These are phyloP conservation scores for Vimba vimba DNA, from an alignment of 2,113 vertebrate genomes.

Conservation along the genomic window DNA sequence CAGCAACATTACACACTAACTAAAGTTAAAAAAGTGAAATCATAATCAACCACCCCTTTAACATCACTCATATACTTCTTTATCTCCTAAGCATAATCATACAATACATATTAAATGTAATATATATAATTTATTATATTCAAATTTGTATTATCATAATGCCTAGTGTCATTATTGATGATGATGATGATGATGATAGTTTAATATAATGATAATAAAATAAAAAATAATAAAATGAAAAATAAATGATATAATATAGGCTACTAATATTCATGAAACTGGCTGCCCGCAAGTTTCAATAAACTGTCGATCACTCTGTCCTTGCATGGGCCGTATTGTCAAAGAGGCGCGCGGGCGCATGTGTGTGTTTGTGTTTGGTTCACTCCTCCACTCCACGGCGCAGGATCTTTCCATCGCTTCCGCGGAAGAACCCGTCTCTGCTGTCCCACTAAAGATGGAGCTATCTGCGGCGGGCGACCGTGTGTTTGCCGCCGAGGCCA, in stretches of 20 bases:
- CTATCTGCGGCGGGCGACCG: conserved; percentile 92
- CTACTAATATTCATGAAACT: too few relatives aligned
- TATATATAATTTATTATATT: too few relatives aligned
- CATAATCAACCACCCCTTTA: too few relatives aligned
- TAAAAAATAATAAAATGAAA: not conserved
- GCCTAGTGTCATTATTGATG: not conserved
- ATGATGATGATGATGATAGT: not conserved
- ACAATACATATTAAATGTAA: too few relatives aligned
- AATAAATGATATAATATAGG: not conserved
- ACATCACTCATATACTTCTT: not conserved
- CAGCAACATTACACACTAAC: too few relatives aligned
- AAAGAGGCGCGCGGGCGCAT: not conserved
- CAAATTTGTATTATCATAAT: not conserved
- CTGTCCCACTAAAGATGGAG: conserved; percentile 83
- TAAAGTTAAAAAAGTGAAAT: too few relatives aligned
- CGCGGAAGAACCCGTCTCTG: conserved; percentile 34
- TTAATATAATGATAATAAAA: not conserved
- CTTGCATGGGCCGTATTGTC: not conserved
- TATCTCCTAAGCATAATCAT: not conserved
- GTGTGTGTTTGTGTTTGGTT: conserved; percentile 1
- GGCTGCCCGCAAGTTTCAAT: too few relatives aligned
- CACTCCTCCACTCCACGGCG: conserved; percentile 28
- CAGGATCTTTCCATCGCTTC: conserved; percentile 37
- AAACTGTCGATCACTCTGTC: not conserved
- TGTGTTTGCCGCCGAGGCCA: conserved; percentile 93